Conservation (phyloP, 2,888 invertebrate species). For the Amphipyra berbera region DNA sequence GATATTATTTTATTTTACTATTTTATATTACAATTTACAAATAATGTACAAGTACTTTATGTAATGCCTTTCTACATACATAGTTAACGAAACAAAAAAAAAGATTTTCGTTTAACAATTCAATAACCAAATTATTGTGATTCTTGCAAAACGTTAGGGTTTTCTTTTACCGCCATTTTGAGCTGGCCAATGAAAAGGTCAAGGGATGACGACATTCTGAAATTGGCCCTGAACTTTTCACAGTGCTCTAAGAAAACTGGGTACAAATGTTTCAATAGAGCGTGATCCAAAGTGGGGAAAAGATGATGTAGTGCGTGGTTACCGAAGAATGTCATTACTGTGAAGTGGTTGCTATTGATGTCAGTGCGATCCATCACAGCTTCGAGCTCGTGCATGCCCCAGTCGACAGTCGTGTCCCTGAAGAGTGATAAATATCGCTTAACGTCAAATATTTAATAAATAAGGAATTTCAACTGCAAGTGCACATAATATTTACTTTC, state of each 20-base stretch:
- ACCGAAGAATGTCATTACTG: slow-evolving; percentile 93
- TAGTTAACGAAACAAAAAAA: too few species aligned
- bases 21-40: too few species aligned
- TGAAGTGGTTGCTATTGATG: slow-evolving; percentile 91
- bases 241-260: slow-evolving; percentile 91
- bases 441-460: neutral
- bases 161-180: slow-evolving; percentile 71
- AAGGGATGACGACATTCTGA: slow-evolving; percentile 75
- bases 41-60: too few species aligned
- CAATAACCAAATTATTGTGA: slow-evolving; percentile 10
- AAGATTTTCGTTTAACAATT: neutral
- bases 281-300: slow-evolving; percentile 94
- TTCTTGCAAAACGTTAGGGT: slow-evolving; percentile 65
- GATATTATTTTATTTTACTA: too few species aligned
- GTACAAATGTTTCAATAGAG: slow-evolving; percentile 91
- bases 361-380: slow-evolving; percentile 93
- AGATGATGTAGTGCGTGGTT: slow-evolving; percentile 94
- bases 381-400: slow-evolving; percentile 94
- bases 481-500: slow-evolving; percentile 6
- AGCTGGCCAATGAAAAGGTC: slow-evolving; percentile 80
- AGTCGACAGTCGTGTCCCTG: slow-evolving; percentile 90
- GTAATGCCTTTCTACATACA: neutral
- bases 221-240: slow-evolving; percentile 90
- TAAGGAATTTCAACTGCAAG: neutral
- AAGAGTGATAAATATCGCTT: slow-evolving; percentile 40